These are phyloP conservation scores for Antennarius striatus DNA, from an alignment of 2,113 vertebrate genomes.

Conservation along the genomic window DNA sequence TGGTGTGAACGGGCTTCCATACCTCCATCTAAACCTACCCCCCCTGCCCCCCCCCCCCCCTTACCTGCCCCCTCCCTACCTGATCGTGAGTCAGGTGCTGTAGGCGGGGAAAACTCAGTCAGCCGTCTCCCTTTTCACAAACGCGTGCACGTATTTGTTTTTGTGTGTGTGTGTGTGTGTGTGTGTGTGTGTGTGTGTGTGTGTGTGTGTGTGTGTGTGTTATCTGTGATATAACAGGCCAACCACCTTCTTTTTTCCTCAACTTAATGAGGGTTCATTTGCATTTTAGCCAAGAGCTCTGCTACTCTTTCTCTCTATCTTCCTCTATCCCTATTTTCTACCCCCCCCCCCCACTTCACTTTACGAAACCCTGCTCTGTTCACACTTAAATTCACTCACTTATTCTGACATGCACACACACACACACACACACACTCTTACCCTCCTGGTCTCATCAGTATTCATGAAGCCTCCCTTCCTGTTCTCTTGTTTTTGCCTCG, in stretches of 20 bases:
- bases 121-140: slow-evolving; percentile 59
- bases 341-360: slow-evolving; percentile 51
- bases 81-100: slow-evolving; percentile 60
- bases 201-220: slow-evolving; percentile 31
- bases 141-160: slow-evolving; percentile 9
- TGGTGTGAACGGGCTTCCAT: slow-evolving; percentile 24
- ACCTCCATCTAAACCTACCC: not conserved
- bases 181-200: slow-evolving; percentile 36
- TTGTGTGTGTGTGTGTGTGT: slow-evolving; percentile 14
- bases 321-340: slow-evolving; percentile 52
- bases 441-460: slow-evolving; percentile 75
- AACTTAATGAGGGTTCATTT: slow-evolving; percentile 78
- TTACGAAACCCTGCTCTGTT: slow-evolving; percentile 76
- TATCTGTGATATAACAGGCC: slow-evolving; percentile 72
- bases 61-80: slow-evolving; percentile 3
- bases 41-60: slow-evolving; percentile 12
- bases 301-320: slow-evolving; percentile 36
- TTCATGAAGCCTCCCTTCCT: slow-evolving; percentile 78
- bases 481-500: slow-evolving; percentile 76
- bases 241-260: slow-evolving; percentile 67
- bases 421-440: slow-evolving; percentile 46
- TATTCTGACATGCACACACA: slow-evolving; percentile 63
- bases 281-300: slow-evolving; percentile 76
- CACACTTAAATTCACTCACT: slow-evolving; percentile 77
- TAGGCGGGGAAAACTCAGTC: slow-evolving; percentile 57